A percentile compares a stretch with the other conserved stretches of the same genome.
Conservation (phyloP, 2,113 vertebrate species). For the Tricholaema leucomelas region DNA sequence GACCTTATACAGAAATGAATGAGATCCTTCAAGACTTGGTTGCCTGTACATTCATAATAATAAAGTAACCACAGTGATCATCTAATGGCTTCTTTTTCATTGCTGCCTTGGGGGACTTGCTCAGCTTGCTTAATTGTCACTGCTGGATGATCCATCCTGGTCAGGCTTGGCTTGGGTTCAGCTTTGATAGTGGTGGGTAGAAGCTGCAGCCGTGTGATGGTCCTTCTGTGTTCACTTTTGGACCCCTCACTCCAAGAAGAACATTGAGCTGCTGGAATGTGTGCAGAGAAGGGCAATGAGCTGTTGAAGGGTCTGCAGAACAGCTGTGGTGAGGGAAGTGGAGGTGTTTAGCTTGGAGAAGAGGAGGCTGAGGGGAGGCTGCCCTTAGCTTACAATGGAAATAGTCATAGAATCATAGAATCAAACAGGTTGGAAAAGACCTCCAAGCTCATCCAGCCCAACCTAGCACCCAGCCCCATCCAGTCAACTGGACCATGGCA, state of each 20-base stretch:
- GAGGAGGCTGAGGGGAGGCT: too few relatives aligned
- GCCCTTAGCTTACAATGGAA: not conserved
- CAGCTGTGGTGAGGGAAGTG: too few relatives aligned
- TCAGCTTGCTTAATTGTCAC: not conserved
- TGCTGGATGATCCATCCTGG: not conserved
- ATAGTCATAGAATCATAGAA: too few relatives aligned
- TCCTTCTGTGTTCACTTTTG: not conserved
- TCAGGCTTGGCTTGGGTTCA: not conserved
- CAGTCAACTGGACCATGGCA: too few relatives aligned
- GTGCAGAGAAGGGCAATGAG: too few relatives aligned
- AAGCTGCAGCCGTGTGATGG: not conserved
- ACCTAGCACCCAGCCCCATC: too few relatives aligned
- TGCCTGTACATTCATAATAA: not conserved
- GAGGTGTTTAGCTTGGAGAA: too few relatives aligned
- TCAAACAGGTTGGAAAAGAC: too few relatives aligned
- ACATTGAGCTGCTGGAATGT: too few relatives aligned
- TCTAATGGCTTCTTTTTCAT: not conserved
- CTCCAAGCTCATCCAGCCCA: too few relatives aligned
- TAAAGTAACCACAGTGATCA: not conserved
- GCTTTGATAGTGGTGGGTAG: not conserved
- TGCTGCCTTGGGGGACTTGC: not conserved
- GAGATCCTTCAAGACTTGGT: slow-evolving; percentile 6
- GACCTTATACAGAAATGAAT: slow-evolving; percentile 17
- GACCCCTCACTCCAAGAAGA: too few relatives aligned
- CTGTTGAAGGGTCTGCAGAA: too few relatives aligned